A percentile compares a stretch with the other conserved stretches of the same genome.
Conservation (phyloP, 1,140 invertebrate species). For the Leptinotarsa defecta region DNA sequence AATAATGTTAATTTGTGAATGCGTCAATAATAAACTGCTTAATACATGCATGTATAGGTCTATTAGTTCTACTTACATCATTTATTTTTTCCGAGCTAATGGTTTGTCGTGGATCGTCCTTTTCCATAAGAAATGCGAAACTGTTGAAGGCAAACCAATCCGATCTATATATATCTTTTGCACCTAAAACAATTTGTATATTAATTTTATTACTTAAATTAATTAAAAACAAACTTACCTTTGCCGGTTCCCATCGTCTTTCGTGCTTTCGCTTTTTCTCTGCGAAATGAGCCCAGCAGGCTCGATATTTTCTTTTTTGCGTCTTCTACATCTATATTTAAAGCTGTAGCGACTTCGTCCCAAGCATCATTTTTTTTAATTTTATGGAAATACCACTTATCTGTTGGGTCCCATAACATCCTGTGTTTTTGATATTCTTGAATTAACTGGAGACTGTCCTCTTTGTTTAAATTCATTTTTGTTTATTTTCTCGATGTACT, state of each 20-base stretch:
- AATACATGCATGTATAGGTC: no score
- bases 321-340: slow-evolving; percentile 11
- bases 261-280: no score
- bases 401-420: slow-evolving; percentile 16
- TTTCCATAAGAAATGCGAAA: slow-evolving; percentile 1
- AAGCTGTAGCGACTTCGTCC: neutral
- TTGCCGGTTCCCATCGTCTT: no score
- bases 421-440: slow-evolving; percentile 28
- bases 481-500: no score
- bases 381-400: slow-evolving; percentile 26
- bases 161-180: slow-evolving; percentile 1
- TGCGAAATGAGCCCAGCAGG: no score
- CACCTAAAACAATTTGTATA: slow-evolving; percentile 3
- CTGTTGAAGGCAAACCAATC: slow-evolving; percentile 14
- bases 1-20: no score
- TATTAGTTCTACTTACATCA: no score
- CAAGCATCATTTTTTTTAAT: slow-evolving; percentile 23
- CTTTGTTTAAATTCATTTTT: no score
- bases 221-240: no score
- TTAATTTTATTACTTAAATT: no score
- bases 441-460: neutral
- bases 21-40: no score
- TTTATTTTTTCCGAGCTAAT: no score
- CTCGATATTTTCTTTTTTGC: slow-evolving; percentile 8
- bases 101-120: neutral